Percentiles rank a stretch among this genome's conserved stretches.
Conservation (phyloP, 2,113 vertebrate genomes). For the Gymnocephalus cernua region DNA sequence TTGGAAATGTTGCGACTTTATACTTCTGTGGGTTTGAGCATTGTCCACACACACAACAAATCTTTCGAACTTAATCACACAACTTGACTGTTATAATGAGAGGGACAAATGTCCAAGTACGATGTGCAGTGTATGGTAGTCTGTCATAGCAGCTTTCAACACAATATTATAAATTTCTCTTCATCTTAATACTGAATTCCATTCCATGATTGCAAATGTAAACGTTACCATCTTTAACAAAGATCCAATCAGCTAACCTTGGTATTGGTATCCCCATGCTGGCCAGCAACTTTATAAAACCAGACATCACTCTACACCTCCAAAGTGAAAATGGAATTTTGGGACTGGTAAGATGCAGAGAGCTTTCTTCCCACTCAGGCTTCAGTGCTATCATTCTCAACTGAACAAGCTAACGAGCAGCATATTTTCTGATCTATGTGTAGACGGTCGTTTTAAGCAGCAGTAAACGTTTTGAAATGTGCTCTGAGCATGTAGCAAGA, state of each 20-base stretch:
- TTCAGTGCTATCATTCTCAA: constrained; percentile 32
- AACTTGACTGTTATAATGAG: neutral
- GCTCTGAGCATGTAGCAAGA: constrained; percentile 12
- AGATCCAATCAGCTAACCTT: constrained; percentile 89
- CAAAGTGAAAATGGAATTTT: constrained; percentile 99
- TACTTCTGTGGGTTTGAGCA: neutral
- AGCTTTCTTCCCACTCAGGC: neutral
- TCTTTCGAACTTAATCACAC: neutral
- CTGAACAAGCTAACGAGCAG: constrained; percentile 23
- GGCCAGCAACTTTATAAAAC: constrained; percentile 97
- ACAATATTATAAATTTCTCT: neutral
- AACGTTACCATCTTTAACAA: constrained; percentile 60
- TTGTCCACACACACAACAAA: neutral
- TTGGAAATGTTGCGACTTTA: neutral
- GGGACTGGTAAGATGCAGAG: constrained; percentile 91
- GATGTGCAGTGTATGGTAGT: neutral
- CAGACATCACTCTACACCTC: constrained; percentile 94
- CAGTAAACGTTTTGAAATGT: constrained; percentile 8
- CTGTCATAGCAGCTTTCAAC: neutral
- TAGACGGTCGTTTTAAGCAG: neutral
- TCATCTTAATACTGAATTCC: neutral
- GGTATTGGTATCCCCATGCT: constrained; percentile 98
- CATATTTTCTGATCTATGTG: constrained; percentile 1
- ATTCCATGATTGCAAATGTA: neutral
- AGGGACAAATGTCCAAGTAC: neutral